A percentile compares a stretch with the other conserved stretches of the same genome.
Conservation (phyloP, 2,113 vertebrate genomes). For the Phaetusa simplex region DNA sequence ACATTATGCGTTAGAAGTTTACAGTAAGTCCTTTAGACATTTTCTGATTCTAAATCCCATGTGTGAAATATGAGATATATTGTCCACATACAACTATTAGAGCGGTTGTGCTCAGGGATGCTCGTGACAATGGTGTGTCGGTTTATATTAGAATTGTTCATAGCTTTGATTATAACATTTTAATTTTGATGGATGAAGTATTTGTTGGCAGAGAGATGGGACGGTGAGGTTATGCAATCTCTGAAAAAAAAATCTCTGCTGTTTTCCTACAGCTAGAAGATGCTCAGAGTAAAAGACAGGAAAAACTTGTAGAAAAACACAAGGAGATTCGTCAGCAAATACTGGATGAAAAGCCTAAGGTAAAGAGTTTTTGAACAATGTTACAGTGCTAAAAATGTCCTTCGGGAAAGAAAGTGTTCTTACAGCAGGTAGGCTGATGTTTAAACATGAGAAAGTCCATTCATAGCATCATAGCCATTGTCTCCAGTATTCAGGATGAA, state of each 20-base stretch:
- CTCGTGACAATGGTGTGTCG: not conserved
- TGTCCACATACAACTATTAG: not conserved
- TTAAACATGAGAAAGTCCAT: not conserved
- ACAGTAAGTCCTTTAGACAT: not conserved
- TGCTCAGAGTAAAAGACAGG: slow-evolving; percentile 92
- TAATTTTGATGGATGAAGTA: not conserved
- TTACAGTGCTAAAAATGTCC: not conserved
- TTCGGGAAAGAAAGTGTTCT: not conserved
- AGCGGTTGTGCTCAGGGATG: not conserved
- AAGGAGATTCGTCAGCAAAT: slow-evolving; percentile 97
- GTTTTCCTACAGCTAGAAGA: slow-evolving; percentile 87
- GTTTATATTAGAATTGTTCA: not conserved
- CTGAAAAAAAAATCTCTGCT: not conserved
- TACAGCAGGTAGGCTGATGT: slow-evolving; percentile 9
- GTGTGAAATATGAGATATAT: not conserved
- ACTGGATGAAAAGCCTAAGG: slow-evolving; percentile 95
- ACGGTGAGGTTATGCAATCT: not conserved
- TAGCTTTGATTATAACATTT: not conserved
- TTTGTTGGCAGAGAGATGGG: not conserved
- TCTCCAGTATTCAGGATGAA: not conserved
- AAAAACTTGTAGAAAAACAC: slow-evolving; percentile 91
- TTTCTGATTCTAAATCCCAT: not conserved
- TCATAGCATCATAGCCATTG: not conserved
- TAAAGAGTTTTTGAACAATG: slow-evolving; percentile 65
- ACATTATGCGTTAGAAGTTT: not conserved